Percentiles rank a stretch among this genome's conserved stretches.
These are phyloP conservation scores for Orthonychiurus folsomi DNA, from an alignment of 2,888 invertebrate species.

Conservation along the genomic window DNA sequence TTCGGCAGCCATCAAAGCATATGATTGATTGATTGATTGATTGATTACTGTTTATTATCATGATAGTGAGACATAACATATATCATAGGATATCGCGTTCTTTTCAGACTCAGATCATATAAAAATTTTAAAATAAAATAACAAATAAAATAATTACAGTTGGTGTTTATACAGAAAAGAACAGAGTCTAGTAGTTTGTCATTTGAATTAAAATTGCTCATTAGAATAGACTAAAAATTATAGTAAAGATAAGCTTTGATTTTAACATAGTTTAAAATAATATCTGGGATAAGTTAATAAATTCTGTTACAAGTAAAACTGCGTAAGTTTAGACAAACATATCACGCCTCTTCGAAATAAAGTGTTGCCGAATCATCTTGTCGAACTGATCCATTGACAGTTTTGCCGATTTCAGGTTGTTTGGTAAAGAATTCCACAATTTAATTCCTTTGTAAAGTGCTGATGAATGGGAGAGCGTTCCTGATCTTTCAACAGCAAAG, in stretches of 20 bases:
- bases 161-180: no score
- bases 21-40: no score
- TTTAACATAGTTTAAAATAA: not conserved
- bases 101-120: not conserved
- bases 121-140: not conserved
- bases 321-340: no score
- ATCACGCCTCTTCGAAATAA: no score
- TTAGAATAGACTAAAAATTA: no score
- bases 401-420: not conserved
- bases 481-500: not conserved
- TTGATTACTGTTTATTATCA: no score
- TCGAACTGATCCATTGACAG: not conserved
- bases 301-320: not conserved
- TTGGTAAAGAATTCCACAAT: not conserved
- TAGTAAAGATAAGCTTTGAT: no score
- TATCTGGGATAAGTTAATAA: not conserved
- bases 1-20: no score
- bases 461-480: not conserved
- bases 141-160: not conserved
- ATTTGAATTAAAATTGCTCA: not conserved
- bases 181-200: no score
- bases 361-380: not conserved
- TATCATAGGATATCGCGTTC: no score
- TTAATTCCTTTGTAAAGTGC: not conserved
- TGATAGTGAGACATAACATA: no score